These are phyloP conservation scores for Panthera tigris DNA, from an alignment of 2,113 vertebrate genomes.

Conservation along the genomic window DNA sequence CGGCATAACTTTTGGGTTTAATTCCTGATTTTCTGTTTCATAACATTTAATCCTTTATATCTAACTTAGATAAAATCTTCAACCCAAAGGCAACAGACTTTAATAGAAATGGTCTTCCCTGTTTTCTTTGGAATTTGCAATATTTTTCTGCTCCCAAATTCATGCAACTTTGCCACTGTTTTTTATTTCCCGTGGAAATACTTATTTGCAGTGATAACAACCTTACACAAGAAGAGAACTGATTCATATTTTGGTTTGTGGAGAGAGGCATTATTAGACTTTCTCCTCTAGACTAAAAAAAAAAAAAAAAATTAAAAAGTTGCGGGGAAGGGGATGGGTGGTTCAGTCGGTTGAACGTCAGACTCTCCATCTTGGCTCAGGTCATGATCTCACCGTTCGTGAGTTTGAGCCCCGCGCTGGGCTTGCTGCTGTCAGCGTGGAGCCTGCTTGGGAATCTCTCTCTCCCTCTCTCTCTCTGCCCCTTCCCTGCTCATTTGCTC, in stretches of 20 bases:
- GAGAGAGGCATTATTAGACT: conserved; percentile 41
- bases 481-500: no score
- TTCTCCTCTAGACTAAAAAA: conserved; percentile 36
- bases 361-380: no score
- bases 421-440: no score
- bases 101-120: conserved; percentile 20
- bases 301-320: not conserved
- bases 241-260: conserved; percentile 43
- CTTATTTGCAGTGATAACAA: not conserved
- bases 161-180: not conserved
- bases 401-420: no score
- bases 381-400: no score
- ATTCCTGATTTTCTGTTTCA: conserved; percentile 22
- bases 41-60: not conserved
- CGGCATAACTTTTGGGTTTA: not conserved
- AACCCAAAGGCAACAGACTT: not conserved
- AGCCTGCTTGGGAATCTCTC: no score
- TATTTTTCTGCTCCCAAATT: conserved; percentile 14
- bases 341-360: no score
- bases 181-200: conserved; percentile 52
- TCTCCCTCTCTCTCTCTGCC: no score
- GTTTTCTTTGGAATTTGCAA: conserved; percentile 17
- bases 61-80: conserved; percentile 30
- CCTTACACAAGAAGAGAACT: conserved; percentile 20
- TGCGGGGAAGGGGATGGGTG: no score